These are phyloP conservation scores for Etia nguti DNA, from an alignment of 2,113 vertebrate genomes.

Conservation along the genomic window DNA sequence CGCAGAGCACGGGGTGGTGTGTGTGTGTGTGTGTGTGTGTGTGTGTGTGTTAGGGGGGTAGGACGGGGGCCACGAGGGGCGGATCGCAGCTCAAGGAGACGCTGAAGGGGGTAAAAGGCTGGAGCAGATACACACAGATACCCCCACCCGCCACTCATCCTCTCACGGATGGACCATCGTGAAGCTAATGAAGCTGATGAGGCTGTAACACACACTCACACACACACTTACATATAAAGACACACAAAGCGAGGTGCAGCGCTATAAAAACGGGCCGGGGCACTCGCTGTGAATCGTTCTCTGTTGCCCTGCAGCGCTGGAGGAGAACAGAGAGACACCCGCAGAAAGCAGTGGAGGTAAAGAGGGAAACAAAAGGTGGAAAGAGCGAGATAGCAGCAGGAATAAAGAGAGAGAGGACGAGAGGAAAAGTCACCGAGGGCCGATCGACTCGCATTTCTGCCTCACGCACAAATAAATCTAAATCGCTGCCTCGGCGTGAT, in stretches of 20 bases:
- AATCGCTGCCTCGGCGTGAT: background rate
- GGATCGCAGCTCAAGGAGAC: slow-evolving; percentile 72
- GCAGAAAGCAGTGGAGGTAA: slow-evolving; percentile 26
- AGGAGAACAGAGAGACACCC: background rate
- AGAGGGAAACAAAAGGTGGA: background rate
- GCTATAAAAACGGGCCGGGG: background rate
- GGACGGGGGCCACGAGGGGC: slow-evolving; percentile 9
- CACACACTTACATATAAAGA: background rate
- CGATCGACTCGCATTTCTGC: background rate
- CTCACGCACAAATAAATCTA: background rate
- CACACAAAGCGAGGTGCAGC: background rate
- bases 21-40: slow-evolving; percentile 1
- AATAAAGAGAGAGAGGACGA: background rate
- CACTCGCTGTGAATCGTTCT: background rate
- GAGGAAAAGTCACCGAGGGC: background rate
- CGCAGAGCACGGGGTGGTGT: slow-evolving; percentile 46
- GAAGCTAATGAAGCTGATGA: slow-evolving; percentile 83
- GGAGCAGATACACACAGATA: slow-evolving; percentile 53
- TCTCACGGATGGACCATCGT: slow-evolving; percentile 73
- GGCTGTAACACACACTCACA: slow-evolving; percentile 15
- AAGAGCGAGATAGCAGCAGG: background rate
- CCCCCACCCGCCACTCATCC: background rate
- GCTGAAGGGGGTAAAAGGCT: slow-evolving; percentile 70
- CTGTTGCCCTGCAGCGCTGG: background rate
- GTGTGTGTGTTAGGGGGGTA: background rate